Evolutionary conservation across 2,113 vertebrate species (phyloP), one percentile per base, ranked within the genome.

Genomic region (Xiphophorus hellerii): DNA sequence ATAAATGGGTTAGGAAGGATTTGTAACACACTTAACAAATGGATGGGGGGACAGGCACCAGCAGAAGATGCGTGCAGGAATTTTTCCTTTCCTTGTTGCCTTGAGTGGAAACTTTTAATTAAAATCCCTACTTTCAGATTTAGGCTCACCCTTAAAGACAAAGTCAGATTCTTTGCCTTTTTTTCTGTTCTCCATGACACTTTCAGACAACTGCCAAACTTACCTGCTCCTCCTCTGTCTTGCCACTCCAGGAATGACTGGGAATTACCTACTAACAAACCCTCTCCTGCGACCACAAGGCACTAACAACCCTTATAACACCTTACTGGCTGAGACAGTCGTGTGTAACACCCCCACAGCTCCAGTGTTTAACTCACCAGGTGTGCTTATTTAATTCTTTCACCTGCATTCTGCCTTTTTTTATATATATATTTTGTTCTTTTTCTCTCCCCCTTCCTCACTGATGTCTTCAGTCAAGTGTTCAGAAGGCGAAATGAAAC

Each of bases 301-400:
- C 97, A 98, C 97, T 99, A 99, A 99, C 97, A 99, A 99, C 95
- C 98, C 98, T 89, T 99, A 99, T 97, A 99, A 99, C 96, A 99
- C 97, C 95, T 96, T 99, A 95, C 96, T 99, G 93, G 98, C 98
- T 93, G 98, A 99, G 96, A 99, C 98, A 90, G 96, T 99, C 95
- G 98, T 99, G 93, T 99, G 97, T 96, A 99, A 98, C 96, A 95
- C 96, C 94, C 97, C 97, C 93, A 96, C 97, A 92, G 97, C 98
- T 96, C 97, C 97, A 92, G 97, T 98, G 91, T 99, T 99, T 99
- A 98, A 98, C 96, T 99, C 98, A 94, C 97, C 98, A 99, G 98
- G 98, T 99, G 97, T 96, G 97, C 96, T 96, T 95, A 91, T 94
- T 96, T 96, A 93, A 92, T 94, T 87, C 86, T 88, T 90, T 86